Evolutionary conservation across 2,797 vertebrate genomes (phyloP), one percentile per base, ranked within the genome.

Genomic region (Cygnus olor): DNA sequence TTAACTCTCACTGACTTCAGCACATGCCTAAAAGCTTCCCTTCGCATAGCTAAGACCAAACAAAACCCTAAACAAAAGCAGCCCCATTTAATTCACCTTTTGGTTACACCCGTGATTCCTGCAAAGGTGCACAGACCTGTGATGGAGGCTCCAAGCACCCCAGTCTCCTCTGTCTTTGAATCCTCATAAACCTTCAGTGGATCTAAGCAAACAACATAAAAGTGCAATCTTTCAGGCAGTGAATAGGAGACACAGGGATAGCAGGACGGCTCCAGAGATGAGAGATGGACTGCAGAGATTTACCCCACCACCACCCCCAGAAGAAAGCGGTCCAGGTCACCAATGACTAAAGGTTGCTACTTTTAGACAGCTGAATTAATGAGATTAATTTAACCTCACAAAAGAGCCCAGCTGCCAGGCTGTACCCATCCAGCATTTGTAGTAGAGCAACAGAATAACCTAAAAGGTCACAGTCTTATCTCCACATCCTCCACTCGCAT

Each of bases 401-500:
- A 80, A 73, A 95, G 73, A 71, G 4, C 15, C 6, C 80, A 73
- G 30, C 58, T 81, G 70, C 80, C 63, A 81, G 58, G 15, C 58
- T 72, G 45, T 45, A 66, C 42, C 30, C 30, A 73, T 89, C n/a
- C 51, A 66, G 73, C 63, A 42, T 82, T 90, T 74, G 36, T 40
- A 53, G 51, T 6, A 61, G 42, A 87, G 57, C 51, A 88, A 65
- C 38, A 77, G 93, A 94, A 87, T 54, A 91, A 85, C 65, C 88
- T 80, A 24, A 95, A 94, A 94, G 88, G 90, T 90, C 84, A 82
- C 61, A 76, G 88, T 38, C 71, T 88, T 95, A 87, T 82, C 93
- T 93, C 78, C 53, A 73, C 64, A 77, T 60, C 10, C 80, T 91
- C 78, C 66, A 27, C 65, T 87, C 38, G 60, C 86, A 69, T 45